Percentiles rank a stretch among this genome's conserved stretches.
phyloP scores from a whole-genome alignment of 1,140 invertebrate species.

The Hylaeus volcanicus region DNA sequence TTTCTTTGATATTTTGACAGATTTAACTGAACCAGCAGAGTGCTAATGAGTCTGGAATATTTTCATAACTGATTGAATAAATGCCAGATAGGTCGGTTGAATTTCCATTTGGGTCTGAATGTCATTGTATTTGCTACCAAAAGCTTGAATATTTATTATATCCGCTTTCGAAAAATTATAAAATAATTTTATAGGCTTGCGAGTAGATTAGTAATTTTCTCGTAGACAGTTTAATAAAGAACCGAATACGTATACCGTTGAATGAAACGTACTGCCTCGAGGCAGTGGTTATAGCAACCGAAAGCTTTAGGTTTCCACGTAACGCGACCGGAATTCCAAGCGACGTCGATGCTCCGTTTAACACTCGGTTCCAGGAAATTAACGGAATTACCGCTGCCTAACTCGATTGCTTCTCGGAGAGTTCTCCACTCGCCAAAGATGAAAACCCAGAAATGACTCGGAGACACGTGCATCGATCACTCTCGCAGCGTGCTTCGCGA shows the following conservation, averaged over 20 bases:
- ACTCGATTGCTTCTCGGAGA: slow-evolving; percentile 23
- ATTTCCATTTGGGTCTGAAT: too few species aligned
- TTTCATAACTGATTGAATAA: too few species aligned
- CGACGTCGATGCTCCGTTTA: neutral
- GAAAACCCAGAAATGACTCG: slow-evolving; percentile 34
- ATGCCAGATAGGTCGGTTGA: too few species aligned
- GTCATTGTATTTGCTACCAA: too few species aligned
- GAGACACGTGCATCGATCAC: slow-evolving; percentile 10
- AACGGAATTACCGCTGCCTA: slow-evolving; percentile 12
- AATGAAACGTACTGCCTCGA: neutral
- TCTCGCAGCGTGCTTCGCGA: neutral
- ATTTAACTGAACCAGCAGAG: too few species aligned
- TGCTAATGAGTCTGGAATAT: too few species aligned
- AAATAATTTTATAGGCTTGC: too few species aligned
- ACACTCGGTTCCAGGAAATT: slow-evolving; percentile 12
- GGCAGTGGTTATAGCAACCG: neutral
- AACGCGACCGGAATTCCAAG: slow-evolving; percentile 32
- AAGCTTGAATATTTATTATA: too few species aligned
- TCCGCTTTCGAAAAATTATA: too few species aligned
- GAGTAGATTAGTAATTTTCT: too few species aligned
- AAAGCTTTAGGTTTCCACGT: slow-evolving; percentile 17
- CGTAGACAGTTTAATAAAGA: too few species aligned
- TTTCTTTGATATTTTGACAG: too few species aligned
- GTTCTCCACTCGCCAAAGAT: slow-evolving; percentile 18
- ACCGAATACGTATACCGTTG: neutral